Conservation (phyloP, 2,888 invertebrate species). For the Tupiocoris notatus region DNA sequence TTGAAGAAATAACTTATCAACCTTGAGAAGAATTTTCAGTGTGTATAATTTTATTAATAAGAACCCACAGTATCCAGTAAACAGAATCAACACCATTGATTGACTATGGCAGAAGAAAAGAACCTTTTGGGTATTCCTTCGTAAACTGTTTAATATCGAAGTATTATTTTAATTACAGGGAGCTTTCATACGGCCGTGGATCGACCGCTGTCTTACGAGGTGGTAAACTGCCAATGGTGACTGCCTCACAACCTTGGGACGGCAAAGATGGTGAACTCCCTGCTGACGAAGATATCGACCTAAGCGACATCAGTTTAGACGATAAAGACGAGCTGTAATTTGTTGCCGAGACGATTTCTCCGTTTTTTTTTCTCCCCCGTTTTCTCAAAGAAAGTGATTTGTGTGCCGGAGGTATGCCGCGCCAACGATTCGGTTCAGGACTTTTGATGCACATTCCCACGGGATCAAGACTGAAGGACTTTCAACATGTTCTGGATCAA, state of each 20-base stretch:
- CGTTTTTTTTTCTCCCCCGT: not conserved
- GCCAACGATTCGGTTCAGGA: not conserved
- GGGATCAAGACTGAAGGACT: not conserved
- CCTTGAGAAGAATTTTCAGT: too few species aligned
- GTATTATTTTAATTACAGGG: constrained; percentile 61
- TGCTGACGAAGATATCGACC: constrained; percentile 84
- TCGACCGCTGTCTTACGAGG: constrained; percentile 85
- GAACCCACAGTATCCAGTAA: too few species aligned
- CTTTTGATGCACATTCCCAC: not conserved
- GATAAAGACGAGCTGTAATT: constrained; percentile 77
- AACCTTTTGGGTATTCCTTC: too few species aligned
- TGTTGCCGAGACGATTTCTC: not conserved
- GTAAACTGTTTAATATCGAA: too few species aligned
- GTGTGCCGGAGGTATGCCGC: not conserved
- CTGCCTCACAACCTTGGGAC: constrained; percentile 78
- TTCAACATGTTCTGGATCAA: not conserved
- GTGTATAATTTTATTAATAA: too few species aligned
- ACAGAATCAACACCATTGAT: too few species aligned
- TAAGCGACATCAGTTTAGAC: constrained; percentile 83
- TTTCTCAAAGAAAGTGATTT: not conserved
- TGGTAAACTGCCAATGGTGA: constrained; percentile 72
- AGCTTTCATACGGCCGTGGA: constrained; percentile 89
- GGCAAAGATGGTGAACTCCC: constrained; percentile 89
- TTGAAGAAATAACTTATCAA: too few species aligned
- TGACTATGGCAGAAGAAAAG: too few species aligned